phyloP scores from a whole-genome alignment of 2,888 invertebrate species.

The Lumbricus terrestris region DNA sequence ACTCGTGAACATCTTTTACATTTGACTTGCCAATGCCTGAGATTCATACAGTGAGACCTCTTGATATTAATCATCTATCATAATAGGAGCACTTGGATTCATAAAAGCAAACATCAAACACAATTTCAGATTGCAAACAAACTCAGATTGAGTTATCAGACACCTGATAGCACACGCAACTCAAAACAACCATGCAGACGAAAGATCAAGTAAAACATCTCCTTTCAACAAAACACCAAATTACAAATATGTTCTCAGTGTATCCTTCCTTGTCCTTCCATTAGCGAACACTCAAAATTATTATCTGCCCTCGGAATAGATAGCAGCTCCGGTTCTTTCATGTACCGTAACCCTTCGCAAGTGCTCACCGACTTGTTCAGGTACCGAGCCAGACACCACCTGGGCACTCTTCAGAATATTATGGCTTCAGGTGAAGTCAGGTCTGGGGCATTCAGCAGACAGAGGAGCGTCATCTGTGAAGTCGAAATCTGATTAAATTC shows the following conservation, averaged over 20 bases:
- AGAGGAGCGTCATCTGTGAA: neutral
- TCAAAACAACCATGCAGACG: neutral
- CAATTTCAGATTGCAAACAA: neutral
- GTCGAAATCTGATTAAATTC: neutral
- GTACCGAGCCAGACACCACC: neutral
- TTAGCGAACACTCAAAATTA: neutral
- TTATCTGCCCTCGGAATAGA: too few species aligned
- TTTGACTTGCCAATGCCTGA: neutral
- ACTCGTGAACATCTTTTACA: neutral
- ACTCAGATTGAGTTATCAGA: neutral
- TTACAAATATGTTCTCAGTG: neutral
- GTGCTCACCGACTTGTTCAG: neutral
- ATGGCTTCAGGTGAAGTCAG: neutral
- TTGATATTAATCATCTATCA: too few species aligned
- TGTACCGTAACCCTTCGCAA: neutral
- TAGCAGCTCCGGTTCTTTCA: neutral
- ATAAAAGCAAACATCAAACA: neutral
- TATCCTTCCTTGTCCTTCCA: neutral
- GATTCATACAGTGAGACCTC: too few species aligned
- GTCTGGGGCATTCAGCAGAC: neutral
- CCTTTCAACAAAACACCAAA: neutral
- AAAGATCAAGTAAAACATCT: neutral
- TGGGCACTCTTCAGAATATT: neutral
- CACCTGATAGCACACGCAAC: neutral
- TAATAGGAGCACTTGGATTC: too few species aligned